phyloP scores from a whole-genome alignment of 2,797 vertebrate genomes.

The Mionectes olivaceus region DNA sequence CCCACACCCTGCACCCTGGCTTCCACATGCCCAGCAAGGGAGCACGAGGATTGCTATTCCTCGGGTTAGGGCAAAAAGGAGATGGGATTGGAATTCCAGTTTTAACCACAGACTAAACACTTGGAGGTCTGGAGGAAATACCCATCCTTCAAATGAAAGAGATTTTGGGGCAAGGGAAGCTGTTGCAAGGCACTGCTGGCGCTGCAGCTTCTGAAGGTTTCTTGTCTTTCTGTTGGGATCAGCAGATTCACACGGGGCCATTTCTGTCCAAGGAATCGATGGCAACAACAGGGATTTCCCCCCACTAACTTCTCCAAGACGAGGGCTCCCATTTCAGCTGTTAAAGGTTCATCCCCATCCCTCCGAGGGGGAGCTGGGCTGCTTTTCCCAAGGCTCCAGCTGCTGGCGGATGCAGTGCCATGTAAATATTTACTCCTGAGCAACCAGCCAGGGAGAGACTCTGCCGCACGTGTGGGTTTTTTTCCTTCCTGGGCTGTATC shows the following conservation, averaged over 20 bases:
- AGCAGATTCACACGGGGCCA: fast-evolving
- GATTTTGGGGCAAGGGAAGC: background rate
- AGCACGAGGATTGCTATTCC: fast-evolving
- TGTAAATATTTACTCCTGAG: background rate
- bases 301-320: fast-evolving
- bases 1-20: fast-evolving
- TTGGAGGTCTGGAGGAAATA: background rate
- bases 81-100: background rate
- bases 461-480: background rate
- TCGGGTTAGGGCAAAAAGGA: background rate
- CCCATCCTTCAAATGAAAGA: background rate
- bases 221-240: background rate
- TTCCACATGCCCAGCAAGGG: background rate
- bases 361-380: background rate
- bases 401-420: background rate
- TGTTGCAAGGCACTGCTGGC: fast-evolving
- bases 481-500: background rate
- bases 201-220: background rate
- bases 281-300: background rate
- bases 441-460: background rate
- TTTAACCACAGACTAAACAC: background rate
- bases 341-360: background rate
- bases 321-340: background rate
- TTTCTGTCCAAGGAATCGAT: fast-evolving
- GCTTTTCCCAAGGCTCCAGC: background rate